Percentiles rank a stretch among this genome's conserved stretches.
Evolutionary conservation across 2,797 vertebrate species (phyloP).

Genomic region (Siniperca scherzeri): DNA sequence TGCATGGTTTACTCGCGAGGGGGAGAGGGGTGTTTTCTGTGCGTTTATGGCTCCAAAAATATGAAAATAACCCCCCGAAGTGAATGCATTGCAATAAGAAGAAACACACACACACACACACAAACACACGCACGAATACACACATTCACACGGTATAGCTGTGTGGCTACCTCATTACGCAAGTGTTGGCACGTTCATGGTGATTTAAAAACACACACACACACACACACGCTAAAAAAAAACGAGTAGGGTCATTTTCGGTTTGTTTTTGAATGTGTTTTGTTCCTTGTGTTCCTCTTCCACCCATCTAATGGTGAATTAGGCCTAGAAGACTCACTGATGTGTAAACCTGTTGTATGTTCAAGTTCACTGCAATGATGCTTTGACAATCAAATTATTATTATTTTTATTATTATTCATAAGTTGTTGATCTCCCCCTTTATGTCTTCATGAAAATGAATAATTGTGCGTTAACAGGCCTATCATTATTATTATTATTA

Average conservation of each 20-base stretch:
- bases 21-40: conserved; percentile 57
- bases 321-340: conserved; percentile 75
- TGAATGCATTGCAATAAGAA: conserved; percentile 87
- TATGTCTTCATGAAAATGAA: conserved; percentile 59
- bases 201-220: conserved; percentile 62
- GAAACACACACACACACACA: conserved; percentile 60
- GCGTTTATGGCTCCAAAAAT: conserved; percentile 56
- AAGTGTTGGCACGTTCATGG: conserved; percentile 83
- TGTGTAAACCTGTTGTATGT: conserved; percentile 79
- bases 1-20: conserved; percentile 79
- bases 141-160: conserved; percentile 76
- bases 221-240: conserved; percentile 27
- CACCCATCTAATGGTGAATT: conserved; percentile 74
- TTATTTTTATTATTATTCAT: conserved; percentile 43
- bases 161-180: conserved; percentile 93
- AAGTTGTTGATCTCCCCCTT: conserved; percentile 63
- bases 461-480: background rate
- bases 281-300: conserved; percentile 47
- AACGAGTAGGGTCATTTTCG: conserved; percentile 26
- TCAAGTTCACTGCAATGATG: conserved; percentile 87
- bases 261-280: conserved; percentile 38
- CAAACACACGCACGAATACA: conserved; percentile 66
- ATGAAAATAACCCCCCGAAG: conserved; percentile 47
- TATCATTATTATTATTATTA: conserved; percentile 60
- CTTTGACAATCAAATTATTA: conserved; percentile 93